A percentile compares a stretch with the other conserved stretches of the same genome.
Evolutionary conservation across 2,888 invertebrate species (phyloP).

Genomic region (Eledone cirrhosa): DNA sequence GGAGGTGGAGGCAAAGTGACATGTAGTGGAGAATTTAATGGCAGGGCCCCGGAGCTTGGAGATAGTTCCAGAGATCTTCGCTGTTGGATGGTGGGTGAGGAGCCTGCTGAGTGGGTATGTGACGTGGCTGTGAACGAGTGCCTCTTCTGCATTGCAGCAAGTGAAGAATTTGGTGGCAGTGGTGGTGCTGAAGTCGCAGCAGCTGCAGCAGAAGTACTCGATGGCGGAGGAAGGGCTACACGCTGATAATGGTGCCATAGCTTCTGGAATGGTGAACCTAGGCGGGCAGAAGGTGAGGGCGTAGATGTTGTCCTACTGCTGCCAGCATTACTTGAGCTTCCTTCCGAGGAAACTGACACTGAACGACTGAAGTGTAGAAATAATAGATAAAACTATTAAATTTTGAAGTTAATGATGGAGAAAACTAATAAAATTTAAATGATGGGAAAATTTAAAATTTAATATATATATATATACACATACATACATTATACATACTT

Average conservation of each 20-base stretch:
- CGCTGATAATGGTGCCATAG: neutral
- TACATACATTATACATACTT: too few relatives aligned
- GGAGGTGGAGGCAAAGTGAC: slow-evolving; percentile 24
- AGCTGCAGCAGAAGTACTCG: slow-evolving; percentile 30
- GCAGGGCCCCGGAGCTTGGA: slow-evolving; percentile 14
- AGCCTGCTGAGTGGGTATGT: slow-evolving; percentile 38
- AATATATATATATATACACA: too few relatives aligned
- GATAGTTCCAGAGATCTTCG: slow-evolving; percentile 47
- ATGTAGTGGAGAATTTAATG: slow-evolving; percentile 5
- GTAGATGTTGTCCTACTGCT: neutral
- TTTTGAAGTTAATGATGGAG: too few relatives aligned
- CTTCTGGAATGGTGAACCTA: slow-evolving; percentile 10
- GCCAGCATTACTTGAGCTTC: neutral
- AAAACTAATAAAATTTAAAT: too few relatives aligned
- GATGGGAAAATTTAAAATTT: too few relatives aligned
- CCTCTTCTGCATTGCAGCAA: slow-evolving; percentile 42
- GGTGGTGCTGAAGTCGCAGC: slow-evolving; percentile 11
- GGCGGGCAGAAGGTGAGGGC: neutral
- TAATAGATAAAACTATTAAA: too few relatives aligned
- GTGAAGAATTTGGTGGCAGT: neutral
- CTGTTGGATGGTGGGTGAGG: slow-evolving; percentile 46
- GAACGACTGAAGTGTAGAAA: too few relatives aligned
- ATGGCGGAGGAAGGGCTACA: slow-evolving; percentile 22
- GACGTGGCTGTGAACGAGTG: slow-evolving; percentile 49
- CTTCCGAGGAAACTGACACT: neutral